Percentiles rank a stretch among this genome's conserved stretches.
Conservation (phyloP, 2,888 invertebrate species). For the Pollenia labialis region DNA sequence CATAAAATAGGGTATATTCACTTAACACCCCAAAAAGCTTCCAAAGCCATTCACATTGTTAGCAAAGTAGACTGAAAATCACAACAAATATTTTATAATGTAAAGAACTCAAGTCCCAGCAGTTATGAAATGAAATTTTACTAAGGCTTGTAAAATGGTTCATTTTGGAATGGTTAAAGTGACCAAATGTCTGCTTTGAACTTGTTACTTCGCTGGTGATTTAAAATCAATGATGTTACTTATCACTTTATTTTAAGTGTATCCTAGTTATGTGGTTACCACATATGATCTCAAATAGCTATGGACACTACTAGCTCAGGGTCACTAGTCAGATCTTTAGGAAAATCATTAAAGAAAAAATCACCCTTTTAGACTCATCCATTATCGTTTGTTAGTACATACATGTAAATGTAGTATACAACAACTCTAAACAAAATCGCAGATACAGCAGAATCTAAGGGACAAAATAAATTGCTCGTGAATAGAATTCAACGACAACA, state of each 20-base stretch:
- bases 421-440: constrained; percentile 56
- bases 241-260: too few relatives aligned
- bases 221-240: too few relatives aligned
- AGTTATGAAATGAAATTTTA: background rate
- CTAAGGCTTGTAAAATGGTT: too few relatives aligned
- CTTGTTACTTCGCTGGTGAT: too few relatives aligned
- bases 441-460: constrained; percentile 53
- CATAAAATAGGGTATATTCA: constrained; percentile 38
- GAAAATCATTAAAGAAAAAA: too few relatives aligned
- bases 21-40: constrained; percentile 10
- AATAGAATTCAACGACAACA: constrained; percentile 52
- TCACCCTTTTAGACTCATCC: constrained; percentile 2
- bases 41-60: constrained; percentile 2
- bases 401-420: constrained; percentile 24
- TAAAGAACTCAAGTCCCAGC: background rate
- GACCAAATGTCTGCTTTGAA: too few relatives aligned
- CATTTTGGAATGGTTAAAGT: too few relatives aligned
- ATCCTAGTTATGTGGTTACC: too few relatives aligned
- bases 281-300: too few relatives aligned
- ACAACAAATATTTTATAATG: constrained; percentile 31
- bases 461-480: constrained; percentile 70
- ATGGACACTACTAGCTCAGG: too few relatives aligned
- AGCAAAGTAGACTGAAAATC: constrained; percentile 39
- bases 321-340: too few relatives aligned
- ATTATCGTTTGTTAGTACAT: constrained; percentile 9